phyloP scores from a whole-genome alignment of 2,797 vertebrate species.

The Onychomys arenicola region DNA sequence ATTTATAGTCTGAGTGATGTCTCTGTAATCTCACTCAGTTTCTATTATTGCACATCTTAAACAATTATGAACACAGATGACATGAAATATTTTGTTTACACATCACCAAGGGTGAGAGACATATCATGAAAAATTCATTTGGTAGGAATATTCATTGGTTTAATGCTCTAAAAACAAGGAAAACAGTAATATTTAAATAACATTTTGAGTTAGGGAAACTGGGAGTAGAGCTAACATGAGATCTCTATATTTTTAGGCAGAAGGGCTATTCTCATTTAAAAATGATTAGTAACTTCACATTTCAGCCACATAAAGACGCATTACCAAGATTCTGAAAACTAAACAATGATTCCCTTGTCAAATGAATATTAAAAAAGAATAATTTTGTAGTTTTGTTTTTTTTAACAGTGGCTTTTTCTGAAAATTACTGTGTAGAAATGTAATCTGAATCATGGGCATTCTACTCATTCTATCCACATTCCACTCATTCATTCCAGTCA shows the following conservation, averaged over 20 bases:
- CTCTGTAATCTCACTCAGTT: conserved; percentile 73
- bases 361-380: background rate
- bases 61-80: conserved; percentile 79
- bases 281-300: conserved; percentile 43
- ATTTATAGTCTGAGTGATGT: conserved; percentile 77
- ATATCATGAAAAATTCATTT: conserved; percentile 70
- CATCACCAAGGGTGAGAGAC: conserved; percentile 63
- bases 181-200: conserved; percentile 59
- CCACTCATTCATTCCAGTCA: background rate
- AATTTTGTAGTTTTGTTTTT: background rate
- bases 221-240: background rate
- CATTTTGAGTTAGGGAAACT: conserved; percentile 7
- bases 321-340: background rate
- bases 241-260: conserved; percentile 50
- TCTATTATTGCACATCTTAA: conserved; percentile 78
- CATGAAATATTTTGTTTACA: conserved; percentile 56
- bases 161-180: conserved; percentile 73
- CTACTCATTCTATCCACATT: background rate
- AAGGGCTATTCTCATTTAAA: conserved; percentile 41
- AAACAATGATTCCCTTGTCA: background rate
- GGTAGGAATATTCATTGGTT: conserved; percentile 63
- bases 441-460: background rate
- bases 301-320: conserved; percentile 45
- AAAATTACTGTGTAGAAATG: conserved; percentile 6
- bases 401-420: background rate